A percentile compares a stretch with the other conserved stretches of the same genome.
Conservation (phyloP, 2,888 invertebrate species). For the Drosophila rellima region DNA sequence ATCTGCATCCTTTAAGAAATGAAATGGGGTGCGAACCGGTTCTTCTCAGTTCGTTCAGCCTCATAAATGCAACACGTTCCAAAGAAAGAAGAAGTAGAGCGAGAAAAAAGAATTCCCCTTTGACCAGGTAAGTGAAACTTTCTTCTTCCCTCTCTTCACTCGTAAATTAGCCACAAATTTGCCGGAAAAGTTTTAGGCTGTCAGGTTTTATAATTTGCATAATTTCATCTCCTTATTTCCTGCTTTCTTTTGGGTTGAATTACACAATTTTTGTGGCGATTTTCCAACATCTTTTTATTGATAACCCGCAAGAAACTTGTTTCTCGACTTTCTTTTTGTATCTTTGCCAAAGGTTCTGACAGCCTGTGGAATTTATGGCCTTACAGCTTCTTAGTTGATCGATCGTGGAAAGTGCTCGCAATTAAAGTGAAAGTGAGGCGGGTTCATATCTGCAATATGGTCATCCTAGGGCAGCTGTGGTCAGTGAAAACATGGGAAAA, state of each 20-base stretch:
- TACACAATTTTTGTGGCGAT: constrained; percentile 55
- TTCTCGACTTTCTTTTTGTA: constrained; percentile 20
- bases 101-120: background rate
- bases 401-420: constrained; percentile 35
- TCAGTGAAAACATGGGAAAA: constrained; percentile 58
- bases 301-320: constrained; percentile 44
- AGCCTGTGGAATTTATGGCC: constrained; percentile 57
- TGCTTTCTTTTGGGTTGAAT: constrained; percentile 55
- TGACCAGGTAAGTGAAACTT: constrained; percentile 37
- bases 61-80: constrained; percentile 75
- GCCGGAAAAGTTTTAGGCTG: constrained; percentile 67
- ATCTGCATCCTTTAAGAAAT: constrained; percentile 6
- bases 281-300: constrained; percentile 46
- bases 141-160: constrained; percentile 22
- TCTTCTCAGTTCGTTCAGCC: constrained; percentile 51
- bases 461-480: constrained; percentile 39
- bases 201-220: constrained; percentile 52
- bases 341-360: constrained; percentile 40
- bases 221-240: constrained; percentile 24
- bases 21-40: constrained; percentile 59
- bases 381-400: constrained; percentile 55
- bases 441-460: background rate
- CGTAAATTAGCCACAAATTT: constrained; percentile 83
- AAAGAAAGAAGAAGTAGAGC: constrained; percentile 19
- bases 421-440: constrained; percentile 58